These are phyloP conservation scores for Orthosia gothica DNA, from an alignment of 2,888 invertebrate species.

Conservation along the genomic window DNA sequence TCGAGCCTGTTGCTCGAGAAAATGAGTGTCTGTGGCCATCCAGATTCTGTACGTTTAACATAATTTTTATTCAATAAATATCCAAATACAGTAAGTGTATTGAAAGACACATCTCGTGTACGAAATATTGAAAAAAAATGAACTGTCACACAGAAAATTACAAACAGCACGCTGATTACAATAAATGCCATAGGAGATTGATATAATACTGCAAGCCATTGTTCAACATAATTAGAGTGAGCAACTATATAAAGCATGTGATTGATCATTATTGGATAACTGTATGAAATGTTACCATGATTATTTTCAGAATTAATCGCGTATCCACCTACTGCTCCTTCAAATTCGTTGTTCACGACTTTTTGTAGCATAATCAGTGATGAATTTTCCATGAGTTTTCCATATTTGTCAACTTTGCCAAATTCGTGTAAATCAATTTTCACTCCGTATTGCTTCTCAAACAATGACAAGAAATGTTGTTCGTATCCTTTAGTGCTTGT, in stretches of 20 bases:
- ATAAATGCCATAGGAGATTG: conserved; percentile 34
- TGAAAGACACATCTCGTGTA: conserved; percentile 56
- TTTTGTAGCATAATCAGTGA: conserved; percentile 62
- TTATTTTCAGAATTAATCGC: neutral
- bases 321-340: conserved; percentile 68
- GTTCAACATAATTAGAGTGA: conserved; percentile 46
- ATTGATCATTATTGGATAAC: conserved; percentile 66
- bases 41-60: conserved; percentile 51
- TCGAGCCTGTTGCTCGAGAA: no score
- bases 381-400: conserved; percentile 59
- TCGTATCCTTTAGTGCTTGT: conserved; percentile 62
- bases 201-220: conserved; percentile 58
- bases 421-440: conserved; percentile 64
- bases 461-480: conserved; percentile 63
- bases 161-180: conserved; percentile 44
- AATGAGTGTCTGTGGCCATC: conserved; percentile 64
- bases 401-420: conserved; percentile 66
- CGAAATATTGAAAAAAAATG: conserved; percentile 66
- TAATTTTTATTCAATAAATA: conserved; percentile 70
- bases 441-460: conserved; percentile 63
- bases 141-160: conserved; percentile 62
- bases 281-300: conserved; percentile 46
- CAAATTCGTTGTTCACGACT: conserved; percentile 64
- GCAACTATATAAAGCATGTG: conserved; percentile 51
- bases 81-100: conserved; percentile 71